phyloP scores from a whole-genome alignment of 2,888 invertebrate species.

The Apodemia zela region DNA sequence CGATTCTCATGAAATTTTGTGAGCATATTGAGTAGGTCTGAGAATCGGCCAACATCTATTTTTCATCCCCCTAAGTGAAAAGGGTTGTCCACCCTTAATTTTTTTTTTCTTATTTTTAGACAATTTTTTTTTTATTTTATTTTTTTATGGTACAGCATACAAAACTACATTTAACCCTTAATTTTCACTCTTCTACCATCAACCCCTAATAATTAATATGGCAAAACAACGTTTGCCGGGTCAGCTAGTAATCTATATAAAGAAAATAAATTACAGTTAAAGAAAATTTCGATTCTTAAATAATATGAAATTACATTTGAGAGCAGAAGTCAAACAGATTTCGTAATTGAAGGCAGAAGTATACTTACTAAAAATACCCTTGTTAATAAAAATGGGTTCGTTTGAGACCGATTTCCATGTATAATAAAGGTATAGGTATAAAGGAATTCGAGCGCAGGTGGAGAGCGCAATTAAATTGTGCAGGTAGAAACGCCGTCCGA shows the following conservation, averaged over 20 bases:
- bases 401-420: constrained; percentile 38
- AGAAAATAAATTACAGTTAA: background rate
- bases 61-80: no score
- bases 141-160: no score
- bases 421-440: constrained; percentile 29
- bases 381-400: constrained; percentile 38
- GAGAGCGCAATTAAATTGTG: constrained; percentile 68
- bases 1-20: no score
- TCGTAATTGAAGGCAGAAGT: constrained; percentile 12
- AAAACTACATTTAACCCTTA: no score
- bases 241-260: background rate
- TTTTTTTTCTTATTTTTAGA: no score
- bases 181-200: no score
- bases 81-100: no score
- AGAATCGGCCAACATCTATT: no score
- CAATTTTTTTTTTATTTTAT: no score
- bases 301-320: background rate
- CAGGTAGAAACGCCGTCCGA: constrained; percentile 53
- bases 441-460: constrained; percentile 55
- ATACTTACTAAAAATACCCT: constrained; percentile 19
- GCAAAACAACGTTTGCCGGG: no score
- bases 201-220: no score
- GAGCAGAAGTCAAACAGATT: constrained; percentile 21
- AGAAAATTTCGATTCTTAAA: background rate
- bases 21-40: no score